These are phyloP conservation scores for Actenoides lindsayi DNA, from an alignment of 2,113 vertebrate species.

Conservation along the genomic window DNA sequence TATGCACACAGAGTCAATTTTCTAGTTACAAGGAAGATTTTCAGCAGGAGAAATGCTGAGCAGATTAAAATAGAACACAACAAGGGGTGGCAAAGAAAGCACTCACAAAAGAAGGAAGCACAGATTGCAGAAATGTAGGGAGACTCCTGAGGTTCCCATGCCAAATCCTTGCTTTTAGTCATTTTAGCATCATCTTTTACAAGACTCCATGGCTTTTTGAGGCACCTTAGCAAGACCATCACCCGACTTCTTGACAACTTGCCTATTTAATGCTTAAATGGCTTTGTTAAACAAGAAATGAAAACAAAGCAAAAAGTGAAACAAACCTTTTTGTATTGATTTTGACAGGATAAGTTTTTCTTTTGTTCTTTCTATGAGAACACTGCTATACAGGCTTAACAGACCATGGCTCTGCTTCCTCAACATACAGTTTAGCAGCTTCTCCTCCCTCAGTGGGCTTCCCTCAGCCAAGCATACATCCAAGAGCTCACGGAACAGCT, in stretches of 20 bases:
- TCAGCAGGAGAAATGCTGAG: not conserved
- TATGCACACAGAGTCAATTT: not conserved
- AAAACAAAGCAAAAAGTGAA: not conserved
- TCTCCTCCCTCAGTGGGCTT: slow-evolving; percentile 81
- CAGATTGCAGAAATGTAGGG: not conserved
- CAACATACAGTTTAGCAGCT: slow-evolving; percentile 83
- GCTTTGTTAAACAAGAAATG: not conserved
- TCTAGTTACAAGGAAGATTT: not conserved
- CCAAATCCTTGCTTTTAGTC: not conserved
- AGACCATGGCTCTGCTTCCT: slow-evolving; percentile 76
- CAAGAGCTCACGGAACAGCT: slow-evolving; percentile 85
- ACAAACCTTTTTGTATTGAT: slow-evolving; percentile 79
- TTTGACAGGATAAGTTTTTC: slow-evolving; percentile 74
- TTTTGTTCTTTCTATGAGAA: slow-evolving; percentile 78
- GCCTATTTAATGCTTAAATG: not conserved
- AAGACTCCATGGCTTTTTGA: not conserved
- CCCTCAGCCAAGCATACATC: slow-evolving; percentile 74
- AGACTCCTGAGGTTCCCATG: not conserved
- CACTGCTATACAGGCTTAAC: slow-evolving; percentile 79
- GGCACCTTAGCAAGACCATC: not conserved
- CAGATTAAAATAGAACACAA: not conserved
- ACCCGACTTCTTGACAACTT: not conserved
- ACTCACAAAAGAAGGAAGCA: not conserved
- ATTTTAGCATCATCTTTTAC: not conserved
- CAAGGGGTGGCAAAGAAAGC: not conserved